Evolutionary conservation across 2,888 invertebrate species (phyloP), one percentile per base, ranked within the genome.

Genomic region (Fissipunctia ypsillon): DNA sequence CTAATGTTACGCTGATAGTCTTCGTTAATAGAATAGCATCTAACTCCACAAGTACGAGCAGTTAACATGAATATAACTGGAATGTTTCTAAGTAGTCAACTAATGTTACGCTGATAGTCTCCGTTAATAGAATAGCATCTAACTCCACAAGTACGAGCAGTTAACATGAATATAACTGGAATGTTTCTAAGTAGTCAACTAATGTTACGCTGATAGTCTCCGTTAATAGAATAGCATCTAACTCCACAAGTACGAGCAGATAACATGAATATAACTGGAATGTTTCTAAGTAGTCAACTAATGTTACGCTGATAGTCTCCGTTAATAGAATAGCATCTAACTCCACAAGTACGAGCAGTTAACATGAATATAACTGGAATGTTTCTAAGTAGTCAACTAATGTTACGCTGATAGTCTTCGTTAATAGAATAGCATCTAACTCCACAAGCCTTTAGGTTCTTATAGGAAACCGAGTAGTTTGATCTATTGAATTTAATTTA

Each of bases 61-160:
- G 66, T 80, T 83, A 63, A 64, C 67, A 25, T 60, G 66, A 69
- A 57, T 57, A 41, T 83, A 67, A 78, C 52, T 22, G 45, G 19
- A 65, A 59, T 48, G 60, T 25, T 66, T 67, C 35, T 45, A 25
- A 48, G 48, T 80, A 67, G 22, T 59, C 74, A 28, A 52, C 25
- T 76, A 54, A 41, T 75, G 45, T 45, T 52, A 54, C 45, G n/a
- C 19, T 64, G 31, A 61, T 54, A n/a, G 48, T 50, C 12, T 60
- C 22, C 5, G 38, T 50, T 73, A 48, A 35, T 50, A 35, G 48
- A 74, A 78, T 43, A 43, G n/a, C 22, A n/a, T 25, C 10, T 16
- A n/a, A 16, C 6, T 19, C 10, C 7, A 16, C n/a, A 28, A 35
- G 48, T n/a, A n/a, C n/a, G n/a, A n/a, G n/a, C 56, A 54, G 66